Percentiles rank a stretch among this genome's conserved stretches.
Conservation (phyloP, 2,888 invertebrate species). For the Cataglyphis cursor region DNA sequence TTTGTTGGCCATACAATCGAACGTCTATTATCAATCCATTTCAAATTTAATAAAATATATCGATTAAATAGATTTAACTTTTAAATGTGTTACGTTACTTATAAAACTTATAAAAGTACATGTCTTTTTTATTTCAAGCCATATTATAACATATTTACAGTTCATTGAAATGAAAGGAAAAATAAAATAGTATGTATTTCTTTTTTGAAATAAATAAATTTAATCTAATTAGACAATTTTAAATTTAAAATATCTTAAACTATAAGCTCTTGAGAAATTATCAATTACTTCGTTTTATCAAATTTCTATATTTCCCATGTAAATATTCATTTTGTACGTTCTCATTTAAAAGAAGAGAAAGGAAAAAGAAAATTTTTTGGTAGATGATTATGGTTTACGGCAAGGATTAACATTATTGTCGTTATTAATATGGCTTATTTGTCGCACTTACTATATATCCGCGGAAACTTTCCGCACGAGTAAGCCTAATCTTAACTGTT, state of each 20-base stretch:
- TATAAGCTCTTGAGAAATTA: neutral
- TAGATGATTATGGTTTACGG: slow-evolving; percentile 69
- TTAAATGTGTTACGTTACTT: neutral
- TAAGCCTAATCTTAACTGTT: slow-evolving; percentile 67
- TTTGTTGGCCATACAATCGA: neutral
- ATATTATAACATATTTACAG: neutral
- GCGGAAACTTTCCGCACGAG: slow-evolving; percentile 64
- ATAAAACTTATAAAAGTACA: no score
- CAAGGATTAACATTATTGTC: slow-evolving; percentile 73
- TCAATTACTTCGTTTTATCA: neutral
- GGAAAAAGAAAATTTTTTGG: neutral
- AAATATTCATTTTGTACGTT: slow-evolving; percentile 18
- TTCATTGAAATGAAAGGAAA: neutral
- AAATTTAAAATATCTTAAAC: neutral
- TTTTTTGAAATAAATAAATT: neutral
- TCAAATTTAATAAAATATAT: neutral
- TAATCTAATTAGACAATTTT: neutral
- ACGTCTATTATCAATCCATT: neutral
- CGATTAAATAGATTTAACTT: neutral
- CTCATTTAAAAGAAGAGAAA: slow-evolving; percentile 28
- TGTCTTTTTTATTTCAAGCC: no score
- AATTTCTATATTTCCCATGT: neutral
- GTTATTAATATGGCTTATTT: slow-evolving; percentile 74
- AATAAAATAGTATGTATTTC: neutral
- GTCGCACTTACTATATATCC: slow-evolving; percentile 27